phyloP scores from a whole-genome alignment of 2,888 invertebrate genomes.

The Pasiphila rectangulata region DNA sequence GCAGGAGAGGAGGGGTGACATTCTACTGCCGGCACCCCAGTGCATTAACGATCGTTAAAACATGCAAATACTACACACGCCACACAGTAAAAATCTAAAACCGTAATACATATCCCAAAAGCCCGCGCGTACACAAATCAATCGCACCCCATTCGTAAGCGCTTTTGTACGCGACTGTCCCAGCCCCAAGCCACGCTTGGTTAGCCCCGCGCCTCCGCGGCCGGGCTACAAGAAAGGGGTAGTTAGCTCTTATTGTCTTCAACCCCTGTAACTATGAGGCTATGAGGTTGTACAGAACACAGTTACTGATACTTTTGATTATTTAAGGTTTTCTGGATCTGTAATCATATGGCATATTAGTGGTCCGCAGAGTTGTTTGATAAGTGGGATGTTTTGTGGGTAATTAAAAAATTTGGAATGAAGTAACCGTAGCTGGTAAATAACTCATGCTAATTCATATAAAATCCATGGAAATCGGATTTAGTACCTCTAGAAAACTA shows the following conservation, averaged over 20 bases:
- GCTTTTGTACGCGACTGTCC: conserved; percentile 44
- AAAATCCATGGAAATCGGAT: too few species aligned
- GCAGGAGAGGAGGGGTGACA: too few species aligned
- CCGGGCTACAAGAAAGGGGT: conserved; percentile 74
- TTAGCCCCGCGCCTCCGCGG: conserved; percentile 74
- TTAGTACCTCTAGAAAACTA: too few species aligned
- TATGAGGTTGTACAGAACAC: conserved; percentile 38
- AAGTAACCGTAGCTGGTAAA: too few species aligned
- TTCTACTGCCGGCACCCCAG: too few species aligned
- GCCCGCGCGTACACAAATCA: conserved; percentile 4
- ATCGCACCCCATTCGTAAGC: conserved; percentile 15
- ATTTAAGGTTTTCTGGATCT: too few species aligned
- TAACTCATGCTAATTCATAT: too few species aligned
- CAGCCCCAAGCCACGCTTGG: conserved; percentile 75
- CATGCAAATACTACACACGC: neutral
- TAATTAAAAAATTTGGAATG: too few species aligned
- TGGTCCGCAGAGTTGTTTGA: too few species aligned
- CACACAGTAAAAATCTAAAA: neutral
- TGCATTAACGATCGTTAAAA: too few species aligned
- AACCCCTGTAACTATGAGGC: conserved; percentile 42
- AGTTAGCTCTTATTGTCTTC: conserved; percentile 79
- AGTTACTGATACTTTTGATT: conserved; percentile 50
- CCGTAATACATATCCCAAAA: conserved; percentile 2
- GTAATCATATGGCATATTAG: too few species aligned
- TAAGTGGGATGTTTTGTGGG: too few species aligned